Percentiles rank a stretch among this genome's conserved stretches.
Conservation (phyloP, 2,797 vertebrate genomes). For the Enteromius fasciolatus region DNA sequence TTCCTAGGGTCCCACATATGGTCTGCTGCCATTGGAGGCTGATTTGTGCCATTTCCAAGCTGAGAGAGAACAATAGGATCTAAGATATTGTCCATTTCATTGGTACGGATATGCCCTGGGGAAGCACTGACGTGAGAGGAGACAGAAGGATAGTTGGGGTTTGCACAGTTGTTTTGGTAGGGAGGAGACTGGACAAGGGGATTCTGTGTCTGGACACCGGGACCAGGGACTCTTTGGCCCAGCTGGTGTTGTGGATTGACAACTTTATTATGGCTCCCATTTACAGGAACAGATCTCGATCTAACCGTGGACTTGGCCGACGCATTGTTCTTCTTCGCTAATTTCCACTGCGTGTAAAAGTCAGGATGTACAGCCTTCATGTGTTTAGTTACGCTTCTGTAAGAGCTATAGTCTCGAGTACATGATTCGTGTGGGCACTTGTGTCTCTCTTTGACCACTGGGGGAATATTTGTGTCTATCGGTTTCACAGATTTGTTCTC, state of each 20-base stretch:
- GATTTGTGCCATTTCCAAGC: slow-evolving; percentile 79
- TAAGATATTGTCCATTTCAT: slow-evolving; percentile 85
- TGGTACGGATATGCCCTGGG: slow-evolving; percentile 80
- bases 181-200: slow-evolving; percentile 76
- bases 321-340: slow-evolving; percentile 82
- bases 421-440: slow-evolving; percentile 90
- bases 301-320: slow-evolving; percentile 68
- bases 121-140: slow-evolving; percentile 77
- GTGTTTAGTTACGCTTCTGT: slow-evolving; percentile 92
- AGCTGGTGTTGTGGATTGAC: slow-evolving; percentile 70
- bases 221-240: slow-evolving; percentile 58
- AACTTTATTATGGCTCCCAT: slow-evolving; percentile 72
- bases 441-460: slow-evolving; percentile 76
- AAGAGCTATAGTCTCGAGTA: slow-evolving; percentile 88
- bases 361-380: slow-evolving; percentile 93
- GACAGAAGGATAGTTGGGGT: slow-evolving; percentile 71
- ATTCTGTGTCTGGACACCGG: slow-evolving; percentile 76
- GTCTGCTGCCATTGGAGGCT: slow-evolving; percentile 74
- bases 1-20: slow-evolving; percentile 73
- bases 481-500: slow-evolving; percentile 53
- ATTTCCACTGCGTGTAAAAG: slow-evolving; percentile 90
- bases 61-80: slow-evolving; percentile 91
- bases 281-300: slow-evolving; percentile 63
- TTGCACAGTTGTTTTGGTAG: slow-evolving; percentile 70
- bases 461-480: slow-evolving; percentile 39